Evolutionary conservation across 2,888 invertebrate genomes (phyloP).

Genomic region (Euplexia lucipara): DNA sequence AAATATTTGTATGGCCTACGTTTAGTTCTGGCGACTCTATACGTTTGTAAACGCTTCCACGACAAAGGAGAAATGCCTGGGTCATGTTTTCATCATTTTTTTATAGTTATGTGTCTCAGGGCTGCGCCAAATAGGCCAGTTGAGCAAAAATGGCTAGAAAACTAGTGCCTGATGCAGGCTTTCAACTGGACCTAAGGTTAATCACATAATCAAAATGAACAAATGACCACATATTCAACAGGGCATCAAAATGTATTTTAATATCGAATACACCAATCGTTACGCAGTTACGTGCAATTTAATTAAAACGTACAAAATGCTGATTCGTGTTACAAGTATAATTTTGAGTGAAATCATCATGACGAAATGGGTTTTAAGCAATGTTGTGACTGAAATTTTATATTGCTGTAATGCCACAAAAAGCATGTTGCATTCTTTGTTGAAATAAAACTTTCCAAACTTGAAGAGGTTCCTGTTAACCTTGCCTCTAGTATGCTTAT

Average conservation of each 20-base stretch:
- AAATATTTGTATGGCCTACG: too few species aligned
- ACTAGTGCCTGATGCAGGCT: too few species aligned
- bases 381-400: not conserved
- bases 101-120: too few species aligned
- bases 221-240: slow-evolving; percentile 19
- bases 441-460: not conserved
- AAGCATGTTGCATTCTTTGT: too few species aligned
- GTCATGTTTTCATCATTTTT: too few species aligned
- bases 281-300: slow-evolving; percentile 36
- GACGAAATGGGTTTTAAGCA: slow-evolving; percentile 23
- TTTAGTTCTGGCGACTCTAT: too few species aligned
- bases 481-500: not conserved
- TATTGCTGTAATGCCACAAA: too few species aligned
- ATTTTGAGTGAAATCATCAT: slow-evolving; percentile 54
- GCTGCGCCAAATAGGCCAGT: too few species aligned
- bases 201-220: slow-evolving; percentile 17
- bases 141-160: too few species aligned
- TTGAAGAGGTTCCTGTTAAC: not conserved
- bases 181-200: too few species aligned
- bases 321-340: slow-evolving; percentile 33
- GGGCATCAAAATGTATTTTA: slow-evolving; percentile 43
- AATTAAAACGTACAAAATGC: slow-evolving; percentile 49
- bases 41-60: too few species aligned
- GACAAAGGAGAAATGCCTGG: too few species aligned
- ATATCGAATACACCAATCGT: slow-evolving; percentile 34